Evolutionary conservation across 2,113 vertebrate genomes (phyloP).

Genomic region (Ictidomys tridecemlineatus): DNA sequence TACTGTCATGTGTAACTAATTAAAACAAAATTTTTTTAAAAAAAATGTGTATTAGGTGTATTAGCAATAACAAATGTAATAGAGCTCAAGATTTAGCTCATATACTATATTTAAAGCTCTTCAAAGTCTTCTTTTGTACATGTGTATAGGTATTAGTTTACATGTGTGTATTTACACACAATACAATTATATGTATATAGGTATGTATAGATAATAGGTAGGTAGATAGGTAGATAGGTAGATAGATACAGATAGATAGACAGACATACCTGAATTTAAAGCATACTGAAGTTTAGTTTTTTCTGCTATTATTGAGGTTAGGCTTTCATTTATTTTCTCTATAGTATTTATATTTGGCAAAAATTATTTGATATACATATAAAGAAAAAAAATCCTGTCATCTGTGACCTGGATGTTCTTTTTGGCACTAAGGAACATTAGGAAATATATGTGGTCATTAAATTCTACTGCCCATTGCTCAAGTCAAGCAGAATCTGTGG

Average conservation of each 20-base stretch:
- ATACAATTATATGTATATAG: background rate
- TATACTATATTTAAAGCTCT: background rate
- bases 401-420: background rate
- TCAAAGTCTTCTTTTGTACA: background rate
- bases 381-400: background rate
- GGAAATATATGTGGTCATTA: slow-evolving; percentile 29
- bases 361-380: background rate
- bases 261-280: background rate
- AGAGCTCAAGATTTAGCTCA: background rate
- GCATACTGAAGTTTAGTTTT: background rate
- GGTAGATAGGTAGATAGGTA: too few relatives aligned
- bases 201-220: background rate
- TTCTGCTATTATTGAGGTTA: background rate
- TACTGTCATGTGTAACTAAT: too few relatives aligned
- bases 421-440: background rate
- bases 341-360: background rate
- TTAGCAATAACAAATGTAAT: background rate
- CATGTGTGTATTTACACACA: background rate
- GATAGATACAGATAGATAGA: too few relatives aligned
- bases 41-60: too few relatives aligned
- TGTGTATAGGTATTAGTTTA: background rate
- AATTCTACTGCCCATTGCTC: background rate
- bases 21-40: too few relatives aligned
- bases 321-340: background rate
- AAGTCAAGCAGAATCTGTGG: slow-evolving; percentile 20